Evolutionary conservation across 2,797 vertebrate species (phyloP).

Genomic region (Florisuga fusca): DNA sequence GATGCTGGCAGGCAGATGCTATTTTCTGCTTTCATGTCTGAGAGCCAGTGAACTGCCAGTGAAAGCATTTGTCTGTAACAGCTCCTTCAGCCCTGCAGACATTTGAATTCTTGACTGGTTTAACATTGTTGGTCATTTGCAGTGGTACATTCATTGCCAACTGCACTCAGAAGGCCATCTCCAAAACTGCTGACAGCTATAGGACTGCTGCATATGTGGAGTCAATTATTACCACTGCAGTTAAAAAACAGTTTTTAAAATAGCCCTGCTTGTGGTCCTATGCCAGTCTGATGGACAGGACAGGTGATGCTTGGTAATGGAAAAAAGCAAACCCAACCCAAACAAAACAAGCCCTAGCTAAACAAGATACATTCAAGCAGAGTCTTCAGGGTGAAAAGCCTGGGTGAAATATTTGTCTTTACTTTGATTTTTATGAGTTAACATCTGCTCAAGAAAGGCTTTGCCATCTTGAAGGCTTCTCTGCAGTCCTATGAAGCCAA

Average conservation of each 20-base stretch:
- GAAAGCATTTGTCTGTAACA: not conserved
- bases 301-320: not conserved
- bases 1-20: slow-evolving; percentile 31
- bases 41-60: not conserved
- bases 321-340: not conserved
- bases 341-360: not conserved
- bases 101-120: not conserved
- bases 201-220: not conserved
- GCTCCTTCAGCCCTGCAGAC: not conserved
- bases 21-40: not conserved
- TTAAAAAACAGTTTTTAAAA: not conserved
- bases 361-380: not conserved
- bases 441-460: not conserved
- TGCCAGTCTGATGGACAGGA: not conserved
- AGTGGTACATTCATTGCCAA: not conserved
- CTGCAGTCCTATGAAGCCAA: not conserved
- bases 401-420: not conserved
- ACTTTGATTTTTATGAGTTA: not conserved
- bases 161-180: not conserved
- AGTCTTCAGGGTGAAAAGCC: not conserved
- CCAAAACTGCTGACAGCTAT: not conserved
- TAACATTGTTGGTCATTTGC: not conserved
- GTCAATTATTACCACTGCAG: not conserved
- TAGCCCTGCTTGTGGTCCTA: not conserved
- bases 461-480: not conserved